Evolutionary conservation across 2,888 invertebrate species (phyloP), one percentile per base, ranked within the genome.

Genomic region (Aporophyla nigra): DNA sequence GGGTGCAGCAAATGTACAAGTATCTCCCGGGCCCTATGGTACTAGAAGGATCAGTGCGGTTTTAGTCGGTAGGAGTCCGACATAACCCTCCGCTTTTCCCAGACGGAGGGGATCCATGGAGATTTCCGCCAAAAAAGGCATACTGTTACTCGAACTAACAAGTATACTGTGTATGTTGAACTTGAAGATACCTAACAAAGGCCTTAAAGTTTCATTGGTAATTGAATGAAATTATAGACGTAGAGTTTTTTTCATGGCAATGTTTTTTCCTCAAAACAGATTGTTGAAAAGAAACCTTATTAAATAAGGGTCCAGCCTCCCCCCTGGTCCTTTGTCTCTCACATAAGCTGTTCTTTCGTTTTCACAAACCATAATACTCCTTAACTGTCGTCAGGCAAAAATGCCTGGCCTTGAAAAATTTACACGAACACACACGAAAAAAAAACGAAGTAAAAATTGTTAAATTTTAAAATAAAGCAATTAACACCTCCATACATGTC

Each of bases 401-500:
- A n/a, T 33, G 3, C 19, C 21, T 40, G 24, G 1, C 24, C 24
- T 21, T 24, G 7, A 59, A 43, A 27, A 16, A 10, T 51, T 16
- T 5, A n/a, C 16, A 10, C 46, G 19, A 56, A 49, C 69, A 73
- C 71, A 9, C 24, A 43, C 46, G 33, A 58, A 51, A 40, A 40
- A 51, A 33, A 21, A 10, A 49, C 21, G 58, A 70, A 51, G n/a
- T 2, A 19, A 4, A 54, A 74, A 63, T 21, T 53, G 51, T 21
- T 0, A 51, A 58, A 40, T 49, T 70, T 70, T 43, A 33, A 74
- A 84, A 71, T 68, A 66, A 71, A 71, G 66, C 65, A 72, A 81
- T 81, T 76, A 80, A 75, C 79, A 83, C 63, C 84, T 90, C 89
- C 80, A 86, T 87, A 86, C 69, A 83, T 83, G 85, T 91, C 83